These are phyloP conservation scores for Dolichopus griseipennis DNA, from an alignment of 2,888 invertebrate species.

Conservation along the genomic window DNA sequence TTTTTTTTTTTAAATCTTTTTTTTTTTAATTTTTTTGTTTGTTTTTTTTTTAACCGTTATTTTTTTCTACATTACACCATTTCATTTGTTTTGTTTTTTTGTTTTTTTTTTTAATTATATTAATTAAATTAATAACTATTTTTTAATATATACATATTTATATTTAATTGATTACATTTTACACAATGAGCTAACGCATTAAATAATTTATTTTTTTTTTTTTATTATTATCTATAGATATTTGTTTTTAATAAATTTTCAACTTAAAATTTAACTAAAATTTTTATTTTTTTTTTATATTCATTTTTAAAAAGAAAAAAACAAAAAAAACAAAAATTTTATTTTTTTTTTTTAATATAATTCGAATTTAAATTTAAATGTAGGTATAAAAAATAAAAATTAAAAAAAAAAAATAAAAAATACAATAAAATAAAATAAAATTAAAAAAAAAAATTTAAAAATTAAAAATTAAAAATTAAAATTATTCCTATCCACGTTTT, in stretches of 20 bases:
- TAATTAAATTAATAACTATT: neutral
- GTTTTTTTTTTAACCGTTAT: constrained; percentile 21
- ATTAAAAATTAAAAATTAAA: neutral
- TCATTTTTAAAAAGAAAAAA: too few species aligned
- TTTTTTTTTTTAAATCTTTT: constrained; percentile 27
- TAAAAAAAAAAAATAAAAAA: neutral
- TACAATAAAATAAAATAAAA: neutral
- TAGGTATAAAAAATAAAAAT: constrained; percentile 14
- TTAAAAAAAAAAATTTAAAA: neutral
- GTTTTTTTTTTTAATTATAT: neutral
- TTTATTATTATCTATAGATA: constrained; percentile 7
- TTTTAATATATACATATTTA: neutral
- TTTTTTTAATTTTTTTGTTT: constrained; percentile 24
- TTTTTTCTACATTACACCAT: constrained; percentile 7
- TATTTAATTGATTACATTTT: too few species aligned
- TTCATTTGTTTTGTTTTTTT: neutral
- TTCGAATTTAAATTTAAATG: constrained; percentile 5
- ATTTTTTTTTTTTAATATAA: too few species aligned
- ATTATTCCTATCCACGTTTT: constrained; percentile 58
- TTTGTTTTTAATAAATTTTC: neutral
- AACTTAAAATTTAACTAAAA: neutral
- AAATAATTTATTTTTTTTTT: constrained; percentile 8
- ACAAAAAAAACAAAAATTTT: too few species aligned
- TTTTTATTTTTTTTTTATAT: neutral
- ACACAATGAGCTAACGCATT: neutral